phyloP scores from a whole-genome alignment of 2,113 vertebrate species.

The Tragulus kanchil region DNA sequence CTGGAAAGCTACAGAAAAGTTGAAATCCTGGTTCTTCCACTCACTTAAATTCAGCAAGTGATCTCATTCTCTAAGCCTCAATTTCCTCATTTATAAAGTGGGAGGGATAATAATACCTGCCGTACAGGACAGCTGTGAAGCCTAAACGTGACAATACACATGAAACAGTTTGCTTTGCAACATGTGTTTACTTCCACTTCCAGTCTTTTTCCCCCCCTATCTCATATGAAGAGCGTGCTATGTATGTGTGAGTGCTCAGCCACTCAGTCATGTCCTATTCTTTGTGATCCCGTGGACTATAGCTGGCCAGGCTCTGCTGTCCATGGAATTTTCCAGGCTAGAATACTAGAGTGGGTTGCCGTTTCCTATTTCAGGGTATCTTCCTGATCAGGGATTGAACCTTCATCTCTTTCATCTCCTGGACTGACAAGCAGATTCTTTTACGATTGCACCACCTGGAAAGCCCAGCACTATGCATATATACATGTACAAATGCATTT shows the following conservation, averaged over 20 bases:
- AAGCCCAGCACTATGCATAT: background rate
- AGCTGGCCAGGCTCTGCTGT: background rate
- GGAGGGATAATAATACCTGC: background rate
- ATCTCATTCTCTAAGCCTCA: conserved; percentile 35
- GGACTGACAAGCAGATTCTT: background rate
- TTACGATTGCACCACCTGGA: background rate
- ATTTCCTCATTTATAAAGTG: conserved; percentile 39
- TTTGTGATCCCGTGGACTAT: background rate
- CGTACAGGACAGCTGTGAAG: background rate
- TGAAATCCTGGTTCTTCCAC: background rate
- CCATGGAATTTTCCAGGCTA: background rate
- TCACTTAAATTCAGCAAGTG: conserved; percentile 11
- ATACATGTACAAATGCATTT: no score
- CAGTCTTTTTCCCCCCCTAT: no score
- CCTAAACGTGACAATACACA: background rate
- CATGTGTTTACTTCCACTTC: background rate
- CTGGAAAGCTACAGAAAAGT: no score
- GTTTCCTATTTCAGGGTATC: background rate
- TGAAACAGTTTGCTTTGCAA: background rate
- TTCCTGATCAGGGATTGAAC: background rate
- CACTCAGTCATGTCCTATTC: background rate
- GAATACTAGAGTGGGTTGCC: background rate
- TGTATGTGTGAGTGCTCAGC: background rate
- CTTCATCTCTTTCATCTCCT: background rate
- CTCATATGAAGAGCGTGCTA: background rate